A percentile compares a stretch with the other conserved stretches of the same genome.
Evolutionary conservation across 2,888 invertebrate species (phyloP).

Genomic region (Zaprionus lineosus): DNA sequence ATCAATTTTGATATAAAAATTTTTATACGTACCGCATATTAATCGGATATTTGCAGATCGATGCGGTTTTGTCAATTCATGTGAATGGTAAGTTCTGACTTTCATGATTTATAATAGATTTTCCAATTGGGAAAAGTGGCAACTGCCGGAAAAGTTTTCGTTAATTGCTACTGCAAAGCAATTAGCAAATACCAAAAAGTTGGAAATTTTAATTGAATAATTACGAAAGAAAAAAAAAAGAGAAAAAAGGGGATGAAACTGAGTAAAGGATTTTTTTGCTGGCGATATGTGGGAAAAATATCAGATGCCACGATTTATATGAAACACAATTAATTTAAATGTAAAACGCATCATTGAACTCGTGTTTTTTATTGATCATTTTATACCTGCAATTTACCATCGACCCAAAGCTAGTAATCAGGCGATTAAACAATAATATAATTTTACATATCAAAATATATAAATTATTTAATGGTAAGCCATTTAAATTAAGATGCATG

Average conservation of each 20-base stretch:
- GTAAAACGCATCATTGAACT: not conserved
- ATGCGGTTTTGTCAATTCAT: slow-evolving; percentile 20
- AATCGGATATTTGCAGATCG: too few relatives aligned
- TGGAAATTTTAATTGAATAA: slow-evolving; percentile 5
- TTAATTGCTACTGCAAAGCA: slow-evolving; percentile 23
- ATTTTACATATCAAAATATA: too few relatives aligned
- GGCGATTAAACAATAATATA: too few relatives aligned
- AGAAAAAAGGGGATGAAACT: too few relatives aligned
- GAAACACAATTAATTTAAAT: slow-evolving; percentile 2
- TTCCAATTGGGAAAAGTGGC: not conserved
- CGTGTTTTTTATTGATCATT: not conserved
- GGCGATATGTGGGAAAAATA: not conserved
- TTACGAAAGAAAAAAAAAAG: slow-evolving; percentile 5
- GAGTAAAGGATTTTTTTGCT: too few relatives aligned
- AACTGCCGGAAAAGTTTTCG: not conserved
- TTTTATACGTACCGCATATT: too few relatives aligned
- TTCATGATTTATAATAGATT: slow-evolving; percentile 14
- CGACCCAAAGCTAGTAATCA: too few relatives aligned
- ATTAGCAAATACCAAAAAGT: slow-evolving; percentile 20
- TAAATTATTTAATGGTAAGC: too few relatives aligned
- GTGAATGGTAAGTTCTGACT: slow-evolving; percentile 45
- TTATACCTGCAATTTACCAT: slow-evolving; percentile 3
- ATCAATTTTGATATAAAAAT: too few relatives aligned
- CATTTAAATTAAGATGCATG: too few relatives aligned
- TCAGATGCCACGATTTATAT: slow-evolving; percentile 5